phyloP scores from a whole-genome alignment of 2,888 invertebrate species.

The Scaptomyza caliginosa region DNA sequence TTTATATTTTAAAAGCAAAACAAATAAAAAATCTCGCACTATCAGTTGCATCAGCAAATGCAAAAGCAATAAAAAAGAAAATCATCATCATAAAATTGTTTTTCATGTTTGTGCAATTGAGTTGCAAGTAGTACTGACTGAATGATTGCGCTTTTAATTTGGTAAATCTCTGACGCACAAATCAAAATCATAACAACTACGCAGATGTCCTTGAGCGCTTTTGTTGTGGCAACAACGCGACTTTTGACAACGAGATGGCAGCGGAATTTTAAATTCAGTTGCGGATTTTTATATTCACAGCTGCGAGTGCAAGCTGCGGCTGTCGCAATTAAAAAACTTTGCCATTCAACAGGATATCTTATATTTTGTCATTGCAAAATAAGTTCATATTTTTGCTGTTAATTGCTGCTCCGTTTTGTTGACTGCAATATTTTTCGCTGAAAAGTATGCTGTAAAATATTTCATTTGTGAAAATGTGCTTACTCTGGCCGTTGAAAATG shows the following conservation, averaged over 20 bases:
- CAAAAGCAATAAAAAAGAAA: too few species aligned
- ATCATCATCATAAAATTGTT: neutral
- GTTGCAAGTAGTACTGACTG: neutral
- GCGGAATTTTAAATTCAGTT: too few species aligned
- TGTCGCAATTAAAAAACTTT: conserved; percentile 19
- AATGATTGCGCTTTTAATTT: too few species aligned
- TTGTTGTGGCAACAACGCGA: neutral
- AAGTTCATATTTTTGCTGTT: conserved; percentile 1
- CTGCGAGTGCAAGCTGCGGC: conserved; percentile 2
- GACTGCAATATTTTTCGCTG: conserved; percentile 16
- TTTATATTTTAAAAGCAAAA: too few species aligned
- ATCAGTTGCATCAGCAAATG: neutral
- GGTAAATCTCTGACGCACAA: neutral
- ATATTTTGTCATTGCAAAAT: conserved; percentile 3
- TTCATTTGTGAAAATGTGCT: neutral
- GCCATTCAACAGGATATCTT: neutral
- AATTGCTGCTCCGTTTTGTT: conserved; percentile 11
- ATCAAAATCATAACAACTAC: neutral
- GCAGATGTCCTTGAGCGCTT: neutral
- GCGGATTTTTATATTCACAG: too few species aligned
- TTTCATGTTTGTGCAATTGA: neutral
- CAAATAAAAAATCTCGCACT: neutral
- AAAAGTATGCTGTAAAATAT: conserved; percentile 8
- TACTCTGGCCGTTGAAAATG: neutral
- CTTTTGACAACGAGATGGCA: too few species aligned